Evolutionary conservation across 2,888 invertebrate genomes (phyloP).

Genomic region (Patella caerulea): DNA sequence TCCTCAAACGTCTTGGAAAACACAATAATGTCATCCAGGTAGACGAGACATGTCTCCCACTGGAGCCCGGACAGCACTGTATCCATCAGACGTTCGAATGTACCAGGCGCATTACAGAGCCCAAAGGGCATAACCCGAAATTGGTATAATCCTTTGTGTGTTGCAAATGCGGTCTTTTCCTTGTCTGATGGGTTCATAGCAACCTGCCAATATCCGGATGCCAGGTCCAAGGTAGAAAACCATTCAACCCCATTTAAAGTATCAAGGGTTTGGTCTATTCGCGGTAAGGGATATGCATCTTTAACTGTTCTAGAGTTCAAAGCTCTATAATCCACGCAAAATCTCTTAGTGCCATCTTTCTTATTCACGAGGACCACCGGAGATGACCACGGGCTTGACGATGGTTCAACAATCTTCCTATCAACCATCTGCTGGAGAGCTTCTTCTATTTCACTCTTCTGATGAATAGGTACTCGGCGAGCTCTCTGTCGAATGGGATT

Average conservation of each 20-base stretch:
- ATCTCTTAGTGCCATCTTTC: constrained; percentile 20
- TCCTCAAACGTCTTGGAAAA: constrained; percentile 33
- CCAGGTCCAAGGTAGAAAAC: neutral
- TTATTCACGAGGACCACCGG: constrained; percentile 27
- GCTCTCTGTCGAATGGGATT: constrained; percentile 28
- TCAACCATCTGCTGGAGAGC: constrained; percentile 27
- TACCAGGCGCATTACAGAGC: neutral
- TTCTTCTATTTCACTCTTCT: constrained; percentile 17
- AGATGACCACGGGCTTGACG: constrained; percentile 26
- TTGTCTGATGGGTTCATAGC: neutral
- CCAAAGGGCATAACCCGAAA: neutral
- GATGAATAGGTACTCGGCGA: constrained; percentile 19
- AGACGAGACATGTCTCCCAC: constrained; percentile 35
- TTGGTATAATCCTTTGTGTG: neutral
- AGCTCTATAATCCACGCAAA: constrained; percentile 27
- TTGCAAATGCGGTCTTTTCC: neutral
- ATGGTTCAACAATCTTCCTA: constrained; percentile 21
- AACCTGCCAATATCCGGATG: neutral
- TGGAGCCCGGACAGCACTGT: constrained; percentile 30
- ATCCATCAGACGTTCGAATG: neutral
- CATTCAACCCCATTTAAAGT: constrained; percentile 1
- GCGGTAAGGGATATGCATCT: neutral
- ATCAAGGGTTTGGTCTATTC: neutral
- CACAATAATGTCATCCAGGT: constrained; percentile 45
- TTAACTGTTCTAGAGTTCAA: constrained; percentile 8